A percentile compares a stretch with the other conserved stretches of the same genome.
Conservation (phyloP, 2,113 vertebrate genomes). For the Fregata magnificens region DNA sequence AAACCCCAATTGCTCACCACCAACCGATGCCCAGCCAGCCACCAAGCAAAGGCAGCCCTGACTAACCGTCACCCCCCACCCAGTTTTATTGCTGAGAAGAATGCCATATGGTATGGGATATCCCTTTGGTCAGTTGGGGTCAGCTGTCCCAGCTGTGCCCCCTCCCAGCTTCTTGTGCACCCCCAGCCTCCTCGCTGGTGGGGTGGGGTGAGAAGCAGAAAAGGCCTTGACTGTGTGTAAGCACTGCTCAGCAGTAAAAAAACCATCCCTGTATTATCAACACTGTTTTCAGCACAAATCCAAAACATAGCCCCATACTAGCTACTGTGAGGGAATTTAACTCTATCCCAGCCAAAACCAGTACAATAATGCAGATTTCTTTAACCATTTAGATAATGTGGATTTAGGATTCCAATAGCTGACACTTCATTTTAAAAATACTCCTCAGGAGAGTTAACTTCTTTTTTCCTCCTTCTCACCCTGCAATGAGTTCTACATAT, state of each 20-base stretch:
- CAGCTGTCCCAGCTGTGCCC: too few relatives aligned
- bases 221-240: background rate
- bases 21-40: background rate
- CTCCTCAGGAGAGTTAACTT: background rate
- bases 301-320: background rate
- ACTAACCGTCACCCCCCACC: background rate
- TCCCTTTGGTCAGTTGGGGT: background rate
- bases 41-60: background rate
- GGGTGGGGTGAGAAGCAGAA: background rate
- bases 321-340: background rate
- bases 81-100: background rate
- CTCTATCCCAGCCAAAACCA: background rate
- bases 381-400: background rate
- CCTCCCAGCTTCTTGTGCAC: background rate
- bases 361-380: background rate
- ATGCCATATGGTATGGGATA: background rate
- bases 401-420: background rate
- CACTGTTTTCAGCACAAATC: background rate
- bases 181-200: background rate
- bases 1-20: rapidly evolving
- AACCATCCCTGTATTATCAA: background rate
- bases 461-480: background rate
- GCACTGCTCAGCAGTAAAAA: background rate
- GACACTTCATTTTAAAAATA: background rate
- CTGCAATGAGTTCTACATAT: background rate